Evolutionary conservation across 2,888 invertebrate genomes (phyloP).

Genomic region (Oscheius onirici): DNA sequence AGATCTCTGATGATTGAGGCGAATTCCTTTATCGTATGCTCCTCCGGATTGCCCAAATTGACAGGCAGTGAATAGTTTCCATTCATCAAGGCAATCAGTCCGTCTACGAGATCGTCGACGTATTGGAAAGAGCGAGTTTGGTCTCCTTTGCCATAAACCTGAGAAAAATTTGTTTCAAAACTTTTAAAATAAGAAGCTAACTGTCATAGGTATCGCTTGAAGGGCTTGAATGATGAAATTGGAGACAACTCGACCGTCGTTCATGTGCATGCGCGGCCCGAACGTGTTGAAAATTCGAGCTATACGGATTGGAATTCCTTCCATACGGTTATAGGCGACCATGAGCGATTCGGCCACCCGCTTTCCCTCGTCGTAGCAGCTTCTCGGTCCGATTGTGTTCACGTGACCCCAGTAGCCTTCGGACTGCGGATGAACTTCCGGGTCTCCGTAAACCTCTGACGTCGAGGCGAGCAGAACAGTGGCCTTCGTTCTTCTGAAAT

Average conservation of each 20-base stretch:
- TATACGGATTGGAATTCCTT: constrained; percentile 91
- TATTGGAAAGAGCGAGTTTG: constrained; percentile 94
- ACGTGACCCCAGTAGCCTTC: constrained; percentile 97
- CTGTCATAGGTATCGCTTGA: constrained; percentile 91
- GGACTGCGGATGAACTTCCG: constrained; percentile 92
- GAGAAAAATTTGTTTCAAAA: constrained; percentile 19
- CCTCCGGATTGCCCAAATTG: constrained; percentile 96
- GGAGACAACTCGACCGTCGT: constrained; percentile 96
- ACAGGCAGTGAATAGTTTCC: constrained; percentile 90
- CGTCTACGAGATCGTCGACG: constrained; percentile 94
- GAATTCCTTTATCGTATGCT: constrained; percentile 88
- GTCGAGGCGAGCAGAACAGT: constrained; percentile 85
- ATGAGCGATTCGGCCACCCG: constrained; percentile 93
- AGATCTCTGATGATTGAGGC: constrained; percentile 75
- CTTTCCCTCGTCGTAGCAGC: constrained; percentile 99
- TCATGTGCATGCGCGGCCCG: constrained; percentile 98
- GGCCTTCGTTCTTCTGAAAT: constrained; percentile 67
- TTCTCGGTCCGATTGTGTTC: constrained; percentile 88
- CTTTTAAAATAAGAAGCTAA: constrained; percentile 72
- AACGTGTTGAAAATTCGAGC: constrained; percentile 99
- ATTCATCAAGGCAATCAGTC: constrained; percentile 89
- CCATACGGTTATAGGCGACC: constrained; percentile 94
- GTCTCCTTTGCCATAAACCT: constrained; percentile 76
- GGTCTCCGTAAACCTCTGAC: constrained; percentile 98
- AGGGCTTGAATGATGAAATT: constrained; percentile 97